Conservation (phyloP, 2,113 vertebrate genomes). For the Rostratula benghalensis region DNA sequence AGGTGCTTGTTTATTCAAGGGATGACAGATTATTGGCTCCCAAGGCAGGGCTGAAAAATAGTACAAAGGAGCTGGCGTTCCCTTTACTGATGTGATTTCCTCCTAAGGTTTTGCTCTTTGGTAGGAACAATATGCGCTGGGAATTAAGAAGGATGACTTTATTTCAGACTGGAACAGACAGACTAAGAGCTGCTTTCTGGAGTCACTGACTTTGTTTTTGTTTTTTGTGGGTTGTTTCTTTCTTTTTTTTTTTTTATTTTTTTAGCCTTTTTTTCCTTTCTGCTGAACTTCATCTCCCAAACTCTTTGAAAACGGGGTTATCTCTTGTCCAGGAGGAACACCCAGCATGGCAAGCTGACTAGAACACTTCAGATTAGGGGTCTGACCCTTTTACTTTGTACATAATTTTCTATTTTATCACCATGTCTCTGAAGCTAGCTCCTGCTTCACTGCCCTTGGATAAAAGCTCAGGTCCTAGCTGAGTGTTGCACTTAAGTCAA, state of each 20-base stretch:
- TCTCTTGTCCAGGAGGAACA: not conserved
- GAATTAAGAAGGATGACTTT: conserved; percentile 75
- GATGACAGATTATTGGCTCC: conserved; percentile 84
- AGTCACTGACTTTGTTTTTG: conserved; percentile 8
- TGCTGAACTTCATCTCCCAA: not conserved
- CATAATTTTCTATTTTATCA: conserved; percentile 51
- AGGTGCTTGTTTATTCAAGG: conserved; percentile 92
- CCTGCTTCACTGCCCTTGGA: conserved; percentile 4
- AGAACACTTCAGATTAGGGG: conserved; percentile 29
- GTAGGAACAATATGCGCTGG: conserved; percentile 72
- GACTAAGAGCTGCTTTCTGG: conserved; percentile 9
- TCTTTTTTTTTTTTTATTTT: not conserved
- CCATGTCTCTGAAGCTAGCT: not conserved
- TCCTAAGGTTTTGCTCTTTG: conserved; percentile 74
- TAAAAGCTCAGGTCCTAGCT: not conserved
- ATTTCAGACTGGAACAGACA: conserved; percentile 50
- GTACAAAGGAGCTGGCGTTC: conserved; percentile 79
- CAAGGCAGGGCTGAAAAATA: conserved; percentile 82
- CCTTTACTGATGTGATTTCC: conserved; percentile 84
- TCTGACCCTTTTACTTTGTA: conserved; percentile 49
- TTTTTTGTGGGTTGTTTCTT: not conserved
- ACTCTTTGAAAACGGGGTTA: conserved; percentile 33
- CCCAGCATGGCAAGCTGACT: conserved; percentile 30
- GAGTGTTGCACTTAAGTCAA: not conserved
- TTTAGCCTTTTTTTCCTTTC: not conserved